These are phyloP conservation scores for Parambassis ranga DNA, from an alignment of 2,797 vertebrate genomes.

Conservation along the genomic window DNA sequence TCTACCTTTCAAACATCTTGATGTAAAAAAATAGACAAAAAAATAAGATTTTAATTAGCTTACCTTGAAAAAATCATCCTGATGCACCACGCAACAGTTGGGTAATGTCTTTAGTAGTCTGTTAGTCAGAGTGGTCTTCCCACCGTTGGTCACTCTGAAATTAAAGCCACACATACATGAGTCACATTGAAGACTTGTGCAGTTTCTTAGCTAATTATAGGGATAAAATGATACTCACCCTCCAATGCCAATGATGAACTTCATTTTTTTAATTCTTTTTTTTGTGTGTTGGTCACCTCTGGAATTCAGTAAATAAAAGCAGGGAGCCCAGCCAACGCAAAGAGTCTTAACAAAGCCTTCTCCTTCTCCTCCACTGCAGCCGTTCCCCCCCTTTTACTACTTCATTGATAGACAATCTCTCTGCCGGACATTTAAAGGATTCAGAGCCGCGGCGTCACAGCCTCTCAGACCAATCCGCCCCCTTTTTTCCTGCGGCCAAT, in stretches of 20 bases:
- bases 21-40: neutral
- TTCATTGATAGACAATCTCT: slow-evolving; percentile 85
- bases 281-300: slow-evolving; percentile 61
- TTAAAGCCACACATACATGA: neutral
- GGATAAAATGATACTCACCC: slow-evolving; percentile 81
- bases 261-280: slow-evolving; percentile 76
- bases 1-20: slow-evolving; percentile 17
- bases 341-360: slow-evolving; percentile 41
- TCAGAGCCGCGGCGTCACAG: slow-evolving; percentile 45
- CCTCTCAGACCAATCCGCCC: slow-evolving; percentile 41
- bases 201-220: neutral
- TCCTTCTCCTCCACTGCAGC: slow-evolving; percentile 46
- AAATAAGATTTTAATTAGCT: slow-evolving; percentile 12
- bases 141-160: slow-evolving; percentile 92
- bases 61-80: slow-evolving; percentile 98
- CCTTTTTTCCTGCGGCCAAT: slow-evolving; percentile 61
- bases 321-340: slow-evolving; percentile 65
- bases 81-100: slow-evolving; percentile 94
- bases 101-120: slow-evolving; percentile 85
- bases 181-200: neutral
- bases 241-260: slow-evolving; percentile 90
- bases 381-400: slow-evolving; percentile 71
- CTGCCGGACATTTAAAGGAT: slow-evolving; percentile 76
- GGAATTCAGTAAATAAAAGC: slow-evolving; percentile 75
- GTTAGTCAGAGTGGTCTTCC: slow-evolving; percentile 93